Percentiles rank a stretch among this genome's conserved stretches.
These are phyloP conservation scores for Pangasianodon gigas DNA, from an alignment of 2,113 vertebrate genomes.

Conservation along the genomic window DNA sequence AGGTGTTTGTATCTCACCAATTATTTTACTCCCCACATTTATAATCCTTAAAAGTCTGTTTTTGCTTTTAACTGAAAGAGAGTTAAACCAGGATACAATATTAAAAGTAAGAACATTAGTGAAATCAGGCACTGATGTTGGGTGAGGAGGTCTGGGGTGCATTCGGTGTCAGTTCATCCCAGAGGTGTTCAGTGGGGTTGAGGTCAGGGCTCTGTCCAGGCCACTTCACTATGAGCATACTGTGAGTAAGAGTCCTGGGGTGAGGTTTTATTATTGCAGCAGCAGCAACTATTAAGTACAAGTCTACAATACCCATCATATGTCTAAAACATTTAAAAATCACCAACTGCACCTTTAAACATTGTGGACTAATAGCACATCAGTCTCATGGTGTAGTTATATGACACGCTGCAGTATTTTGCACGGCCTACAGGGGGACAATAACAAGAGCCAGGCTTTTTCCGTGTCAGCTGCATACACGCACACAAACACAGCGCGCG, in stretches of 20 bases:
- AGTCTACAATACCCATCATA: background rate
- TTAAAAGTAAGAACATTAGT: background rate
- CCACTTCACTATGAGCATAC: background rate
- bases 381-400: background rate
- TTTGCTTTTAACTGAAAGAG: no score
- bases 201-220: background rate
- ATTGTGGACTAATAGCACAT: background rate
- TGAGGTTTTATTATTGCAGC: background rate
- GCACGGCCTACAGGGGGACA: conserved; percentile 28
- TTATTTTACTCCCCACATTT: no score
- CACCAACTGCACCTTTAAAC: background rate
- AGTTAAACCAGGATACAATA: no score
- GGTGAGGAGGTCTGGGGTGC: background rate
- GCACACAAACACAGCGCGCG: background rate
- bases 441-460: conserved; percentile 25
- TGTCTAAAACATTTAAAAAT: background rate
- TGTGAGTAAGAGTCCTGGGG: background rate
- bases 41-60: no score
- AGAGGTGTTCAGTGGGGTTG: background rate
- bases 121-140: background rate
- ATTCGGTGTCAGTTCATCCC: background rate
- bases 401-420: conserved; percentile 13
- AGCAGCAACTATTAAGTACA: background rate
- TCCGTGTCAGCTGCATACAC: conserved; percentile 15
- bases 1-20: no score